These are phyloP conservation scores for Crotophaga sulcirostris DNA, from an alignment of 2,113 vertebrate genomes.

Conservation along the genomic window DNA sequence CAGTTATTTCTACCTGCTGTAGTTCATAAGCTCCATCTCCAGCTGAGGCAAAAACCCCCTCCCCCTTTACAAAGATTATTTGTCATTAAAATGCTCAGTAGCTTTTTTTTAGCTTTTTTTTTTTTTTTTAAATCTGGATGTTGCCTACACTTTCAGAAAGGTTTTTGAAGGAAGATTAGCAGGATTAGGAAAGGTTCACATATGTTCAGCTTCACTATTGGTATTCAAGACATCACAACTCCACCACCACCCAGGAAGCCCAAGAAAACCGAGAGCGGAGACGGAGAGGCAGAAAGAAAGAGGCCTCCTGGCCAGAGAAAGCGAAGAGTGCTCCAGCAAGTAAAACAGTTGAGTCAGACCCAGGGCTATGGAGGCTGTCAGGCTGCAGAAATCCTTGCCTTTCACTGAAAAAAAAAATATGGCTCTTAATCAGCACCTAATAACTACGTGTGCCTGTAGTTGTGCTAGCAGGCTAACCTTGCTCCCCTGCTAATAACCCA, in stretches of 20 bases:
- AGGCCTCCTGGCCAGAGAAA: neutral
- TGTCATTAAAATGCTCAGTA: constrained; percentile 81
- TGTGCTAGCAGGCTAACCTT: neutral
- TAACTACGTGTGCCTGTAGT: neutral
- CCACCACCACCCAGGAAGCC: constrained; percentile 86
- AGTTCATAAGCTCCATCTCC: constrained; percentile 74
- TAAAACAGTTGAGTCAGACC: neutral
- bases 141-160: constrained; percentile 87
- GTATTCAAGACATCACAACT: constrained; percentile 88
- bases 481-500: neutral
- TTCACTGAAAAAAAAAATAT: neutral
- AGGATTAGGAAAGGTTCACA: constrained; percentile 97
- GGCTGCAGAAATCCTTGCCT: neutral
- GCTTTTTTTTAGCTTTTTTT: neutral
- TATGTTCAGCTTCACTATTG: constrained; percentile 95
- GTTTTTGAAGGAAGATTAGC: constrained; percentile 94
- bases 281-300: neutral
- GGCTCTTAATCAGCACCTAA: neutral
- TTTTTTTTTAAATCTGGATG: constrained; percentile 78
- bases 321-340: neutral
- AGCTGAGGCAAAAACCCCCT: constrained; percentile 59
- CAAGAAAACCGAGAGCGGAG: constrained; percentile 29
- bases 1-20: constrained; percentile 78
- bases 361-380: neutral
- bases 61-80: constrained; percentile 75